phyloP scores from a whole-genome alignment of 2,888 invertebrate genomes.

The Nephrocerus scutellatus region DNA sequence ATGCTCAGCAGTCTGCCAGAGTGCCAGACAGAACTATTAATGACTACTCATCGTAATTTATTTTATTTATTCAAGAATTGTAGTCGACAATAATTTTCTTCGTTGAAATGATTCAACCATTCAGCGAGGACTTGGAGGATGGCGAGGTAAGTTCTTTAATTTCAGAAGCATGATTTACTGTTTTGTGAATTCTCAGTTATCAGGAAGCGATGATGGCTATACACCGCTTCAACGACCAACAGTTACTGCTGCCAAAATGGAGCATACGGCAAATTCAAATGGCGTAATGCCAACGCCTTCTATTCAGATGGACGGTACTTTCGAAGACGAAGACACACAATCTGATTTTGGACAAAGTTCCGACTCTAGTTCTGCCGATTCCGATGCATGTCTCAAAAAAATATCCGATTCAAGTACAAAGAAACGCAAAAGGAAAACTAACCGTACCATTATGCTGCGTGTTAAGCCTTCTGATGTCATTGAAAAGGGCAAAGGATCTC shows the following conservation, averaged over 20 bases:
- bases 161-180: conserved; percentile 1
- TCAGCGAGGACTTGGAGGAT: conserved; percentile 58
- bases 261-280: conserved; percentile 4
- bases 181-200: conserved; percentile 29
- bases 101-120: conserved; percentile 54
- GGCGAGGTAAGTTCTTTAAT: conserved; percentile 54
- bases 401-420: conserved; percentile 26
- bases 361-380: conserved; percentile 36
- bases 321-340: conserved; percentile 31
- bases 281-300: conserved; percentile 16
- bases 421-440: conserved; percentile 30
- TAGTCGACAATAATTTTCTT: no score
- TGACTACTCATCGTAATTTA: no score
- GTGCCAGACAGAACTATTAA: no score
- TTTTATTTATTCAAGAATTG: no score
- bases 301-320: conserved; percentile 26
- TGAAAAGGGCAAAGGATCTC: conserved; percentile 39
- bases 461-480: conserved; percentile 28
- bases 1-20: no score
- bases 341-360: conserved; percentile 32
- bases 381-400: conserved; percentile 38
- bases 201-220: conserved; percentile 43
- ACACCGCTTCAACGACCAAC: conserved; percentile 42
- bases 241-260: conserved; percentile 16
- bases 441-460: conserved; percentile 39